phyloP scores from a whole-genome alignment of 2,113 vertebrate species.

The Dasyurus viverrinus region DNA sequence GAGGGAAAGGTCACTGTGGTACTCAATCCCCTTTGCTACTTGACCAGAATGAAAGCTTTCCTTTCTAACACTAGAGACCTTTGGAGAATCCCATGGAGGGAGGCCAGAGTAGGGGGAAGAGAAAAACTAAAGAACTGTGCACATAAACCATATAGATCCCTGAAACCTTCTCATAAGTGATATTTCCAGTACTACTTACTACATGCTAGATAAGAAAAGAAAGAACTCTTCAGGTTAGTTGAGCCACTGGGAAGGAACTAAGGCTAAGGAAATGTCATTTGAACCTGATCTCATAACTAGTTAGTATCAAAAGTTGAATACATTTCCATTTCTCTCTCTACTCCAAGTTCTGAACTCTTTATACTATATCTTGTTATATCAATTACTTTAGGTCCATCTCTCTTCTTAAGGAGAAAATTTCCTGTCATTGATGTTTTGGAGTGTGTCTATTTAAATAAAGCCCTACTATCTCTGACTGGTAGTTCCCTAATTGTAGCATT shows the following conservation, averaged over 20 bases:
- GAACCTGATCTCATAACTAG: neutral
- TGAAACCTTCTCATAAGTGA: neutral
- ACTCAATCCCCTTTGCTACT: neutral
- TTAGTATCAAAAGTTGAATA: neutral
- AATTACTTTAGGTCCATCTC: neutral
- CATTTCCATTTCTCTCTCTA: neutral
- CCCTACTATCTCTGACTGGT: neutral
- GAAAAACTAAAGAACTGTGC: neutral
- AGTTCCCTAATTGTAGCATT: neutral
- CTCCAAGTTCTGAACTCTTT: neutral
- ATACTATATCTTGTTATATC: neutral
- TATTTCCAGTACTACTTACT: neutral
- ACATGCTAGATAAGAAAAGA: neutral
- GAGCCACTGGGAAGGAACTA: neutral
- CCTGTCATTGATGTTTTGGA: neutral
- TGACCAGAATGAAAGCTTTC: neutral
- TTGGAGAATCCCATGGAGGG: neutral
- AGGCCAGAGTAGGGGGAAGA: neutral
- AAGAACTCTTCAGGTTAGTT: neutral
- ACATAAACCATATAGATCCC: neutral
- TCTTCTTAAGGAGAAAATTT: neutral
- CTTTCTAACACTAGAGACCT: neutral
- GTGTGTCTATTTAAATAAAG: neutral
- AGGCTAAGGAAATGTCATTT: neutral
- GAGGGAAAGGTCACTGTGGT: conserved; percentile 18